Evolutionary conservation across 2,888 invertebrate genomes (phyloP), one percentile per base, ranked within the genome.

Genomic region (Catocala nupta): DNA sequence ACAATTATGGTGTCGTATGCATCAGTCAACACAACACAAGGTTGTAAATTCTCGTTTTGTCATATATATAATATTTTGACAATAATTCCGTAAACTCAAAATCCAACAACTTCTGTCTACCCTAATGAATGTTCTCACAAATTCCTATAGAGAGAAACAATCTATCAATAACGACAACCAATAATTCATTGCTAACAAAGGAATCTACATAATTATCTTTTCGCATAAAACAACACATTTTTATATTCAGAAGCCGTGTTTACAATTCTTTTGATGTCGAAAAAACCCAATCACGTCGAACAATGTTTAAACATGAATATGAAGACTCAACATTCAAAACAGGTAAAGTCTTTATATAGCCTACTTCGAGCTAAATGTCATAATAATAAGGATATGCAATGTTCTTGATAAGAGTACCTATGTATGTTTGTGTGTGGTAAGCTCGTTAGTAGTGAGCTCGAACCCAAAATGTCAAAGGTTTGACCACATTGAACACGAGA

Each of bases 391-490:
- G 71, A 77, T 77, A 63, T 69, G 58, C 53, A 70, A 69, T 75
- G 62, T 70, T 68, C 65, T 63, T 51, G 67, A 72, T 51, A 73
- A 50, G 50, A 67, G 66, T 72, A 73, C 67, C 63, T 70, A 63
- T 39, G 10, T 10, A 63, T 75, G 73, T 70, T 78, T 71, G 62
- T 68, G 75, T 80, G 78, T 75, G 75, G 71, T 58, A 16, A 70
- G 58, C 75, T 81, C 74, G 75, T 81, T 80, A 69, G 75, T 68
- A 66, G 64, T 59, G 63, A 57, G 59, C 66, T 54, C 62, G 59
- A 48, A 60, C 65, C 62, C 68, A 48, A 80, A 84, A 84, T 82
- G 81, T 77, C 84, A 84, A 73, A 78, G 77, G 80, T 77, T 65
- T 56, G 52, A 39, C 62, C 60, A 57, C 43, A 51, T 57, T 34